Evolutionary conservation across 2,113 vertebrate genomes (phyloP), one percentile per base, ranked within the genome.

Genomic region (Hymenochirus boettgeri): DNA sequence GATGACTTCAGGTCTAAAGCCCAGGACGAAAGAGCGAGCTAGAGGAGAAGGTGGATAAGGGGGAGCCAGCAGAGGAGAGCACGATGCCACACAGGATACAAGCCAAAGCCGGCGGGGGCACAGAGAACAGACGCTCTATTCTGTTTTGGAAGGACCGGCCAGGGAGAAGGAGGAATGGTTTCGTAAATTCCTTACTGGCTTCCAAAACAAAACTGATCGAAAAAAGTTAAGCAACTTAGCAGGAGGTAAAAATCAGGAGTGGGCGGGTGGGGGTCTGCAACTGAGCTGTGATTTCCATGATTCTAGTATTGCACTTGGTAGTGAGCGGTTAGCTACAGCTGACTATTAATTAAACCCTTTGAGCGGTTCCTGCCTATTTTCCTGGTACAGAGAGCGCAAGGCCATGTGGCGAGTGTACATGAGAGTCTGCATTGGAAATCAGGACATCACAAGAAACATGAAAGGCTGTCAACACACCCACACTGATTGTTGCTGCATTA

Each of bases 121-220:
- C 45, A 79, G 83, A 73, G 92, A 93, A 76, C 89, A 88, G 76
- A 92, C 88, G 42, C 88, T 99, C 57, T 98, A 92, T 80, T 85
- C 98, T n/a, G n/a, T 70, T 98, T 85, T 99, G 71, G 98, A 98
- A 70, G 96, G 95, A 48, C 97, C 96, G 0, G 96, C 96, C 5
- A 80, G 95, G 53, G 96, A 99, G 70, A 99, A 99, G 74, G 96
- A 99, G 64, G 95, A 98, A 47, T 99, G 96, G 96, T 99, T 98
- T 79, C 82, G 86, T 39, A 86, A 91, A 72, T 96, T 99, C 71
- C 80, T 97, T 64, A 73, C 91, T 0, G 94, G 90, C 2, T 94
- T 94, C 15, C 88, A 81, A 64, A 76, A 86, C 47, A 96, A 91
- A 77, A 82, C 79, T 0, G 93, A 96, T 45, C 79, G 67, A 8